phyloP scores from a whole-genome alignment of 1,140 invertebrate species.

The Listronotus oregonensis region DNA sequence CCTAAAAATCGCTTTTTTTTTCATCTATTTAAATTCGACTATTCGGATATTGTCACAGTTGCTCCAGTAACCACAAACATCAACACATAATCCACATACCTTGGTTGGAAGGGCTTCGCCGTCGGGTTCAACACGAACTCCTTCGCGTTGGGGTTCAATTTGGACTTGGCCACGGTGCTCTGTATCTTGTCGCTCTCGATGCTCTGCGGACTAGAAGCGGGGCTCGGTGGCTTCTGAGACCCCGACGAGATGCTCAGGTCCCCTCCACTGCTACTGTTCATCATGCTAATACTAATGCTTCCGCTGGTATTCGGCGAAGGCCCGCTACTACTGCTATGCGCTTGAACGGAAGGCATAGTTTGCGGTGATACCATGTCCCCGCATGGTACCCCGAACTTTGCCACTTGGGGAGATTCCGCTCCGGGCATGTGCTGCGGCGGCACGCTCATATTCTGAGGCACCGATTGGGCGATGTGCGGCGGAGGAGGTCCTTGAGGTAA shows the following conservation, averaged over 20 bases:
- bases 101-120: conserved; percentile 82
- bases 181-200: conserved; percentile 63
- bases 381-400: background rate
- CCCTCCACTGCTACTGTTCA: conserved; percentile 15
- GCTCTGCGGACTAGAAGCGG: conserved; percentile 47
- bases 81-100: too few relatives aligned
- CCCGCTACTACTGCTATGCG: background rate
- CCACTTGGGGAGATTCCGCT: conserved; percentile 32
- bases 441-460: conserved; percentile 20
- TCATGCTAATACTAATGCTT: conserved; percentile 2
- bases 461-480: conserved; percentile 22
- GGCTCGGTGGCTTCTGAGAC: conserved; percentile 40
- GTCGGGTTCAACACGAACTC: conserved; percentile 84
- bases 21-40: too few relatives aligned
- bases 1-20: too few relatives aligned
- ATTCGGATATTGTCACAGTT: too few relatives aligned
- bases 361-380: background rate
- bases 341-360: conserved; percentile 7
- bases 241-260: conserved; percentile 9
- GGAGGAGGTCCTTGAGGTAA: conserved; percentile 12
- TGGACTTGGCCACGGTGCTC: conserved; percentile 74
- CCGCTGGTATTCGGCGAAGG: conserved; percentile 20
- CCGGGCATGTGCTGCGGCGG: conserved; percentile 15
- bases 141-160: conserved; percentile 85
- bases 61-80: too few relatives aligned